Base-by-base conservation (phyloP, 2,888 invertebrate species). In the Tinea pellionella region DNA sequence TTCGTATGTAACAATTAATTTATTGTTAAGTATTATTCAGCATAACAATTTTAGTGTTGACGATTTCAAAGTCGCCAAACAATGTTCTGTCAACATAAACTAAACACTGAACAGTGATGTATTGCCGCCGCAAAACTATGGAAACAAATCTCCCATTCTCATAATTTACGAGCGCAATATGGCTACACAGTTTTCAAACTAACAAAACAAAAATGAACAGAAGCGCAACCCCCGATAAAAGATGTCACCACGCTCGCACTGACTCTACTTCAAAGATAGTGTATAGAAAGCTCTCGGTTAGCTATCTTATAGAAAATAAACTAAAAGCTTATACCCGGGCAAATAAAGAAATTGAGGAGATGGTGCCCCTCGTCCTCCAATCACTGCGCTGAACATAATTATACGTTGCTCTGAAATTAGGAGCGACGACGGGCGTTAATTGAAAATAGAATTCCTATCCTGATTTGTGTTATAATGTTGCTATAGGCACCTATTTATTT, bases 131-230 rank as follows among this genome's bases (percentile, higher is more conserved):
- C 84, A 79, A 75, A 77, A 79, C 84, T 84, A 82, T 85, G 80
- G 83, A 80, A 80, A 84, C 86, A 85, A 85, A 84, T 85, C 84
- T 84, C 80, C 76, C 77, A 69, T 72, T 67, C 77, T 72, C 77
- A 85, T 84, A 84, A 86, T 81, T 87, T 81, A 85, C 78, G 74
- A 73, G 74, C 77, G 78, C 83, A 81, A 80, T 83, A 81, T 84
- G 78, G 78, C 73, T 69, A 69, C 75, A 73, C 76, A 76, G 73
- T 78, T 79, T 71, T 73, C 78, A 80, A 78, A 79, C 80, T 78
- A 78, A 78, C 73, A 73, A 73, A 59, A 77, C 75, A 74, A 73
- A 77, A 75, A 74, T 78, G 78, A 78, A 78, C 78, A 77, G 76
- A 71, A 78, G 76, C 76, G 75, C 72, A 71, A 75, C 72, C 69